Base-by-base conservation (phyloP, 2,888 invertebrate species). In the Andrena marginata region DNA sequence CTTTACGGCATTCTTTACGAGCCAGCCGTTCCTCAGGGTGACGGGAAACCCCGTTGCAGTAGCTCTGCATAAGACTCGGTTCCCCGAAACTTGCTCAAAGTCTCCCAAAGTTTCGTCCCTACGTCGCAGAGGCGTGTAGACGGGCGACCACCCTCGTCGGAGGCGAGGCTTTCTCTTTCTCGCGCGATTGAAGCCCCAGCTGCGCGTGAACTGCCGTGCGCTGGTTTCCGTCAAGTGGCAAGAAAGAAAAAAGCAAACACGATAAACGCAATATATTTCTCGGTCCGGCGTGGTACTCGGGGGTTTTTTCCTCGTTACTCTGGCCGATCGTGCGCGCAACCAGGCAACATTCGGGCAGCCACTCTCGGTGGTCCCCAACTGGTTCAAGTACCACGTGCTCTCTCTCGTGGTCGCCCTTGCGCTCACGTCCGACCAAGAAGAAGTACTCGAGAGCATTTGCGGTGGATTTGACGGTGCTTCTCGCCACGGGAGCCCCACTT, bases 391-490 rank as follows among this genome's bases (percentile, higher is more conserved):
- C 92, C 92, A 92, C 92, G 92, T 91, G 92, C 92, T 91, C 90
- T 85, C 77, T 89, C 84, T 89, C 90, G 89, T 89, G 89, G 90
- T 91, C 92, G 92, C 93, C 93, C 92, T 93, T 92, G 92, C 93
- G 92, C 93, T 92, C 92, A 93, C 92, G 92, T 92, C 92, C 93
- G 90, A 92, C 92, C 93, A 92, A 92, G 92, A 91, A 92, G 85
- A 85, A 87, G 93, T 92, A 92, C 93, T 94, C 91, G 92, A 93
- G 90, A 92, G 93, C 92, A 93, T 94, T 94, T 93, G 94, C 93
- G 94, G 94, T 94, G 94, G 94, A 93, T 94, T 94, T 93, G 93
- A 93, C 91, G 93, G 93, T 92, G 89, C 92, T 92, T 89, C 85
- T 89, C 92, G 86, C 91, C 90, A 89, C 91, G 89, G 91, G 90